phyloP scores from a whole-genome alignment of 2,113 vertebrate genomes.

The Columba janthina region DNA sequence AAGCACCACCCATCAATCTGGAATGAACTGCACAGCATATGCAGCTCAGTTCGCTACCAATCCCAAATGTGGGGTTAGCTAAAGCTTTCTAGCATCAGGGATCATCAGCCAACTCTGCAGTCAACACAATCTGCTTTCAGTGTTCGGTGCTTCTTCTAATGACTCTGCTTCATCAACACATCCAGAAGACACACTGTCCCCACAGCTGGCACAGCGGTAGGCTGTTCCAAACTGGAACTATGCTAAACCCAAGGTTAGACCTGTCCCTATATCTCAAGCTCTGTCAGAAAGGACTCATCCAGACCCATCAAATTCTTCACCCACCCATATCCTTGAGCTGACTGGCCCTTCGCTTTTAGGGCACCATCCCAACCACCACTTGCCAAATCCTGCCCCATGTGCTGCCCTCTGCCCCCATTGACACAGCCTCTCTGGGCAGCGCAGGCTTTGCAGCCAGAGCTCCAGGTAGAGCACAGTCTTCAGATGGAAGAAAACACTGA shows the following conservation, averaged over 20 bases:
- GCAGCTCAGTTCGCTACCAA: rapidly evolving
- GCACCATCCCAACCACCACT: background rate
- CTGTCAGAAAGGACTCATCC: background rate
- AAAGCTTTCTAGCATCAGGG: background rate
- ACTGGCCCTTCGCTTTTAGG: background rate
- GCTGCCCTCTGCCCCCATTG: background rate
- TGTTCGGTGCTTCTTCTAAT: background rate
- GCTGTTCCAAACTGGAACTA: background rate
- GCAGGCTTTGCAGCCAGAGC: background rate
- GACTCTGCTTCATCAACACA: background rate
- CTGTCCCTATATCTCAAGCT: background rate
- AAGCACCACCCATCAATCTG: background rate
- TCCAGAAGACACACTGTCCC: background rate
- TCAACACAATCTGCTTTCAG: background rate
- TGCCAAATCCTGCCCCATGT: rapidly evolving
- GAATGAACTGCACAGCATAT: background rate
- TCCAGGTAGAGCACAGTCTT: rapidly evolving
- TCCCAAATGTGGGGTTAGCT: background rate
- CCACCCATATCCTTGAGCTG: background rate
- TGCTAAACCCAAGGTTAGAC: background rate
- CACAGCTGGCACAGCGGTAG: rapidly evolving
- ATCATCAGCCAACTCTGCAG: background rate
- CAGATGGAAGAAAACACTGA: background rate
- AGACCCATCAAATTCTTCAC: background rate
- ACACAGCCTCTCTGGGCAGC: background rate